Evolutionary conservation across 2,888 invertebrate genomes (phyloP).

Genomic region (Melinaea marsaeus): DNA sequence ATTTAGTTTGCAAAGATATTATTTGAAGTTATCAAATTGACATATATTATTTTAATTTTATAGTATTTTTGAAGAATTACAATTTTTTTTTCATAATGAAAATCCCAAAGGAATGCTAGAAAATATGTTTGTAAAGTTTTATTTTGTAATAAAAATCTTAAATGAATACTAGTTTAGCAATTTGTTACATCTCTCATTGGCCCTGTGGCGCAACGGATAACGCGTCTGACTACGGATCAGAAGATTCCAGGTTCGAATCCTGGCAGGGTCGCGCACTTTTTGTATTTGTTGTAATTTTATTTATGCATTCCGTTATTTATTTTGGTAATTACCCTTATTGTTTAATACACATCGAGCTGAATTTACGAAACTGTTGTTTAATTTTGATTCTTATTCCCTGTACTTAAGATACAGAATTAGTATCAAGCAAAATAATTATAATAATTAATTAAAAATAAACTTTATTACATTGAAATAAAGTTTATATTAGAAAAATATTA

Average conservation of each 20-base stretch:
- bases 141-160: not conserved
- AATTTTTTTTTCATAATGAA: too few relatives aligned
- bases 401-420: slow-evolving; percentile 44
- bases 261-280: slow-evolving; percentile 73
- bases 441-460: slow-evolving; percentile 31
- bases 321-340: slow-evolving; percentile 56
- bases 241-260: slow-evolving; percentile 82
- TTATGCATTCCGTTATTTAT: slow-evolving; percentile 46
- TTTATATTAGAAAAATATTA: slow-evolving; percentile 32
- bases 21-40: too few relatives aligned
- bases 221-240: slow-evolving; percentile 85
- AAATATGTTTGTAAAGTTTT: too few relatives aligned
- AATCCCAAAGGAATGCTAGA: not conserved
- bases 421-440: slow-evolving; percentile 28
- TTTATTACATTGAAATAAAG: slow-evolving; percentile 25
- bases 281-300: slow-evolving; percentile 33
- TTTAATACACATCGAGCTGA: slow-evolving; percentile 54
- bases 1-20: too few relatives aligned
- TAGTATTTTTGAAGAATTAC: too few relatives aligned
- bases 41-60: too few relatives aligned
- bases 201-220: slow-evolving; percentile 83
- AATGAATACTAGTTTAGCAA: not conserved
- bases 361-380: slow-evolving; percentile 51
- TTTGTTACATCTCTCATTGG: slow-evolving; percentile 40
- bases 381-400: slow-evolving; percentile 41